Percentiles rank a stretch among this genome's conserved stretches.
phyloP scores from a whole-genome alignment of 2,888 invertebrate genomes.

The Deilephila porcellus region DNA sequence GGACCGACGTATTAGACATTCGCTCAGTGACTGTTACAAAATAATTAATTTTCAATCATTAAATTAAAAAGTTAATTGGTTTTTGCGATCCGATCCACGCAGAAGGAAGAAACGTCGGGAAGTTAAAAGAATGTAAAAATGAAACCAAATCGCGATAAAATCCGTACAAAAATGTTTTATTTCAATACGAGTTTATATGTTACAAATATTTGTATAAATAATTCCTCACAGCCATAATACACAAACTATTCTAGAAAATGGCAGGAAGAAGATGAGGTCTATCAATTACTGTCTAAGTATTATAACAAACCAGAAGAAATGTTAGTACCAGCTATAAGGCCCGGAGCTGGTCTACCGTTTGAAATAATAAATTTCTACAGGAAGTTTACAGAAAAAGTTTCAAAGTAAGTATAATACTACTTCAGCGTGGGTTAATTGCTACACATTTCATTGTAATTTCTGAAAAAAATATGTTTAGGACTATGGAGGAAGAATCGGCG shows the following conservation, averaged over 20 bases:
- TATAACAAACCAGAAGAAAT: constrained; percentile 77
- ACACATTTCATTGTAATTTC: background rate
- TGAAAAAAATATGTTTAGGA: constrained; percentile 46
- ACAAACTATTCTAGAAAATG: constrained; percentile 59
- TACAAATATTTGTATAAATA: background rate
- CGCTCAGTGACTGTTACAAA: too few species aligned
- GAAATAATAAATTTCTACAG: constrained; percentile 64
- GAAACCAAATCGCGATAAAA: too few species aligned
- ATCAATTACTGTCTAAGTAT: constrained; percentile 68
- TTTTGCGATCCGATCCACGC: too few species aligned
- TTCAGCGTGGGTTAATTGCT: background rate
- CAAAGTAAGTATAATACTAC: constrained; percentile 52
- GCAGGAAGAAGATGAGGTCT: constrained; percentile 74
- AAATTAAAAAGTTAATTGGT: too few species aligned
- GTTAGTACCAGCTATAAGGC: constrained; percentile 67
- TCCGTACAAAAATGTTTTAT: too few species aligned
- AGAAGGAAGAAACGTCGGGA: too few species aligned
- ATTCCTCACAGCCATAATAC: background rate
- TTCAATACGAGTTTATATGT: too few species aligned
- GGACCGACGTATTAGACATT: too few species aligned
- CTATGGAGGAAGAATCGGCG: constrained; percentile 57
- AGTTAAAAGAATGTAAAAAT: too few species aligned
- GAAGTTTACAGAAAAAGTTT: constrained; percentile 59
- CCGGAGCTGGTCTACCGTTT: constrained; percentile 63
- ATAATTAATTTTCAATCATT: too few species aligned